Conservation (phyloP, 2,888 invertebrate genomes). For the Acrobasis repandana region DNA sequence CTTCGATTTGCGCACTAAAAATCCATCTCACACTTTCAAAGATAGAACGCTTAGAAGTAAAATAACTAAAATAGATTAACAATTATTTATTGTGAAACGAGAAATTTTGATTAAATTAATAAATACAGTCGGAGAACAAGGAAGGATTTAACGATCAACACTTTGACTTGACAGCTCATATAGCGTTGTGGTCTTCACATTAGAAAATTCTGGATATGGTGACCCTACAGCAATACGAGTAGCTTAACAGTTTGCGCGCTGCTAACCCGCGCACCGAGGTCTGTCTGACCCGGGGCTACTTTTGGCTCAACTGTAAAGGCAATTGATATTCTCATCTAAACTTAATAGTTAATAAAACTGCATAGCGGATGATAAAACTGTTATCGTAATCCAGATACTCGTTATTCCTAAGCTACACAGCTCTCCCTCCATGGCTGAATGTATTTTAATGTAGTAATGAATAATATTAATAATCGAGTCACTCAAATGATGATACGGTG, state of each 20-base stretch:
- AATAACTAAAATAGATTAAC: no score
- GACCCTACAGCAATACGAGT: not conserved
- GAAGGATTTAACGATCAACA: no score
- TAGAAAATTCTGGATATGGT: not conserved
- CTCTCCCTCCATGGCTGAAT: not conserved
- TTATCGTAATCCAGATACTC: not conserved
- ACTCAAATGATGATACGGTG: not conserved
- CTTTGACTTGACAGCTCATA: no score
- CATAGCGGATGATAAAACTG: not conserved
- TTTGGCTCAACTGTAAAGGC: conserved; percentile 5
- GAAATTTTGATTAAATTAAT: no score
- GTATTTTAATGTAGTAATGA: not conserved
- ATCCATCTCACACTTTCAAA: no score
- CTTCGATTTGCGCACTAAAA: no score
- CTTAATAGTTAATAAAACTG: conserved; percentile 3
- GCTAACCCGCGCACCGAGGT: conserved; percentile 2
- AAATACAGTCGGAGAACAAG: no score
- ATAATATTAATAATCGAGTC: not conserved
- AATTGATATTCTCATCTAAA: conserved; percentile 5
- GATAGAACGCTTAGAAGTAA: no score
- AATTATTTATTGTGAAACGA: no score
- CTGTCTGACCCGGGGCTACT: conserved; percentile 1
- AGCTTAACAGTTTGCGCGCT: conserved; percentile 3
- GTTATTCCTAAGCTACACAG: no score
- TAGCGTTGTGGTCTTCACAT: no score